phyloP scores from a whole-genome alignment of 2,888 invertebrate species.

The Incurvaria masculella region DNA sequence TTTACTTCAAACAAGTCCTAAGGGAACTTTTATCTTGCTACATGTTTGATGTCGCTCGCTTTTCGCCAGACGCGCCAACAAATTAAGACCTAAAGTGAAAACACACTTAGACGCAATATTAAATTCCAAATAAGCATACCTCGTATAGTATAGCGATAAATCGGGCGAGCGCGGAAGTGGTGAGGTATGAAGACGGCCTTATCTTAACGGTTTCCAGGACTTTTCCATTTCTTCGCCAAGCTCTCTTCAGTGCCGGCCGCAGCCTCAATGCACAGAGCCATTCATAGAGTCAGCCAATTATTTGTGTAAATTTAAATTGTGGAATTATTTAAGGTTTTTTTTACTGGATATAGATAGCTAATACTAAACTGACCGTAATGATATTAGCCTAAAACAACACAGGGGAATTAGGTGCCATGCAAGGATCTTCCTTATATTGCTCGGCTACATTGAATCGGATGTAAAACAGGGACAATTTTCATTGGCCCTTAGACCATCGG shows the following conservation, averaged over 20 bases:
- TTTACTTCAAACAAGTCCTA: no score
- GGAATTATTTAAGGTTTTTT: background rate
- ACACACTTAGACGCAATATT: slow-evolving; percentile 52
- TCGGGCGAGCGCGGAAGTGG: slow-evolving; percentile 12
- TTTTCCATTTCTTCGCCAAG: slow-evolving; percentile 5
- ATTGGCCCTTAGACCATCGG: background rate
- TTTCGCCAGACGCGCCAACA: no score
- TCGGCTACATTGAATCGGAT: no score
- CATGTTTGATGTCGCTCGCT: no score
- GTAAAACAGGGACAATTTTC: background rate
- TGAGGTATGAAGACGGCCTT: slow-evolving; percentile 6
- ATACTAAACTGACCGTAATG: no score
- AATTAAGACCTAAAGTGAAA: no score
- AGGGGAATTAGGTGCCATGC: no score
- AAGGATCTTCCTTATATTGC: no score
- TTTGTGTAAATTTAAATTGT: background rate
- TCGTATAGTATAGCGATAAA: slow-evolving; percentile 21
- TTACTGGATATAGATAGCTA: no score
- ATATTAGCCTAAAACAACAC: no score
- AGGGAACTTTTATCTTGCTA: no score
- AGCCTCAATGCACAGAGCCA: background rate
- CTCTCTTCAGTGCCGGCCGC: slow-evolving; percentile 1
- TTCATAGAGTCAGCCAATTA: background rate
- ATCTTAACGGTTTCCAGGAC: slow-evolving; percentile 6
- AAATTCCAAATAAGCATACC: slow-evolving; percentile 41